Evolutionary conservation across 2,113 vertebrate genomes (phyloP), one percentile per base, ranked within the genome.

Genomic region (Malurus alboscapulatus): DNA sequence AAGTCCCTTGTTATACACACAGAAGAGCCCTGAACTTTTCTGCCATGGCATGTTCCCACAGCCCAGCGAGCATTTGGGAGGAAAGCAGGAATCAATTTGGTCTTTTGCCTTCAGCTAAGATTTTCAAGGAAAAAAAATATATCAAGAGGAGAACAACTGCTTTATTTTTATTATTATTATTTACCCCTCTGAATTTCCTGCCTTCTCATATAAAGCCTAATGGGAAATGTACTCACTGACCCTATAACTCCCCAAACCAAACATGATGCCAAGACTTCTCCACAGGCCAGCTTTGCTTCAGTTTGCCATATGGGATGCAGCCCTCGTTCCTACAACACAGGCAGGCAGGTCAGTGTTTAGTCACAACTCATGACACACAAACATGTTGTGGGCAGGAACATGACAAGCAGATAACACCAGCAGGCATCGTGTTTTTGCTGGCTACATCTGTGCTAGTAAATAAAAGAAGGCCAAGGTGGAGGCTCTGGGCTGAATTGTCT

Each of bases 381-480:
- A 82, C 74, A 32, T 34, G 61, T 38, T 34, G 80, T 65, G 92
- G 78, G 84, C 51, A 92, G 77, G 67, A 45, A 21, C 40, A 62
- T 0, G 65, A 81, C 73, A 74, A 91, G 68, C 80, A 93, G 68
- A 54, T 27, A 92, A 67, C 63, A 84, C 27, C 72, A 66, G 22
- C 34, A 88, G 89, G 68, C 36, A 78, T 6, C 14, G 7, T 72
- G 68, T 54, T 90, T 88, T 62, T 55, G 48, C 84, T 87, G 87
- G 68, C 65, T 86, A 19, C 89, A 93, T 88, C 84, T 81, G 87
- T 71, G 89, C 77, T 81, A 16, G 84, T n/a, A 72, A 92, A 94
- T 69, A 87, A 78, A 78, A 84, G 44, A 32, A 78, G 68, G 77
- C 29, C 57, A 81, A 96, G 68, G 72, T 66, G 44, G 59, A 57